These are phyloP conservation scores for Gnathonemus echidnorhynchus DNA, from an alignment of 2,113 vertebrate genomes.

Conservation along the genomic window DNA sequence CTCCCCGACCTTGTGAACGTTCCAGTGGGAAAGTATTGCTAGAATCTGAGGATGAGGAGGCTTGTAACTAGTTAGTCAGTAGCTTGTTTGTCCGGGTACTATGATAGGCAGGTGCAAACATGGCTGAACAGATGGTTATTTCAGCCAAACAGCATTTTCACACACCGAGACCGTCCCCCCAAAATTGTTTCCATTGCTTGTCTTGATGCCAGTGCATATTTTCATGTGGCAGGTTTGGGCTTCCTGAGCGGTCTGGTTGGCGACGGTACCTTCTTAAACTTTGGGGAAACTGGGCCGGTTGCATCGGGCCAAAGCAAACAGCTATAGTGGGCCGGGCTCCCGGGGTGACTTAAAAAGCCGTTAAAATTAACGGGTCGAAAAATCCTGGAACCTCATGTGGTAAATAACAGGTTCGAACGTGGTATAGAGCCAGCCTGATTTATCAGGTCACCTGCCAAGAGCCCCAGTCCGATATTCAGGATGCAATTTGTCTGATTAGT, in stretches of 20 bases:
- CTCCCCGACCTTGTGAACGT: background rate
- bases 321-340: background rate
- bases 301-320: conserved; percentile 3
- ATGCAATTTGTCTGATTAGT: background rate
- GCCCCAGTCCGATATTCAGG: background rate
- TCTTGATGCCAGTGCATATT: background rate
- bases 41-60: background rate
- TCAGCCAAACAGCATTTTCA: background rate
- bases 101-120: background rate
- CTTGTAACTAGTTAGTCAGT: background rate
- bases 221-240: background rate
- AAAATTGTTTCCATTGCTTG: background rate
- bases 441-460: background rate
- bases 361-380: conserved; percentile 19
- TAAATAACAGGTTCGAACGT: background rate
- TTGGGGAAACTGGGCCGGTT: background rate
- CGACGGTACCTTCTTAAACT: background rate
- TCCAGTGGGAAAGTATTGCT: background rate
- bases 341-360: conserved; percentile 2
- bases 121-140: background rate
- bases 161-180: background rate
- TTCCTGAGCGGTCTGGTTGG: background rate
- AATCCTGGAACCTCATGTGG: background rate
- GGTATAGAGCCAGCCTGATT: background rate
- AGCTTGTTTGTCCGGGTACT: background rate